phyloP scores from a whole-genome alignment of 1,140 invertebrate genomes.

The Batillaria attramentaria region DNA sequence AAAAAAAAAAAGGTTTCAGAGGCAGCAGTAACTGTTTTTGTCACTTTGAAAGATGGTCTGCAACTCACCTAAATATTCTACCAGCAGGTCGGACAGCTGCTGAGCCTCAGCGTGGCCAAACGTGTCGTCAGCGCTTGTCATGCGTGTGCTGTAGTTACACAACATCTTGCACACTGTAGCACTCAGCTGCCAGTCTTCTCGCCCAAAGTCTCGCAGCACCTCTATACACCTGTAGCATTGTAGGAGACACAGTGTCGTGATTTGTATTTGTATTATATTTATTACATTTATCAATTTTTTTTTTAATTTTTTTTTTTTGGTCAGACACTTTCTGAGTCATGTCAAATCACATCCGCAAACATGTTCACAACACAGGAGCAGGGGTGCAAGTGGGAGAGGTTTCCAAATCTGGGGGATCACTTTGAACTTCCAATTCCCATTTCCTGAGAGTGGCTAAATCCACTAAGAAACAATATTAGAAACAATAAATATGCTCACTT shows the following conservation, averaged over 20 bases:
- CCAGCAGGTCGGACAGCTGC: slow-evolving; percentile 63
- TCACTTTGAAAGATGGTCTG: too few relatives aligned
- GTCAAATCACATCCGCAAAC: too few relatives aligned
- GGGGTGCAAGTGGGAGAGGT: too few relatives aligned
- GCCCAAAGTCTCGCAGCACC: slow-evolving; percentile 75
- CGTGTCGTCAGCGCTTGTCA: slow-evolving; percentile 63
- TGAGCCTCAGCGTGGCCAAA: slow-evolving; percentile 65
- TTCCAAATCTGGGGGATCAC: too few relatives aligned
- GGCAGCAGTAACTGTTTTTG: too few relatives aligned
- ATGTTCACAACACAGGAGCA: too few relatives aligned
- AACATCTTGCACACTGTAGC: slow-evolving; percentile 79
- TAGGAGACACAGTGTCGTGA: background rate
- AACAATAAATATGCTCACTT: slow-evolving; percentile 66
- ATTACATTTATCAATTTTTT: too few relatives aligned
- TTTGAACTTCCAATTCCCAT: too few relatives aligned
- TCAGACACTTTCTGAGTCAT: background rate
- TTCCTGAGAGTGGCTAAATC: too few relatives aligned
- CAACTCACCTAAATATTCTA: slow-evolving; percentile 66
- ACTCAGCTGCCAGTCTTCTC: slow-evolving; percentile 77
- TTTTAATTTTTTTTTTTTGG: background rate
- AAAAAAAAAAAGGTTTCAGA: too few relatives aligned
- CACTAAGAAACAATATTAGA: background rate
- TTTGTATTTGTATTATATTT: too few relatives aligned
- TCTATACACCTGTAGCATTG: slow-evolving; percentile 73
- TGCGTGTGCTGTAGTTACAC: slow-evolving; percentile 82